Evolutionary conservation across 2,888 invertebrate genomes (phyloP), one percentile per base, ranked within the genome.

Genomic region (Phengaris arion): DNA sequence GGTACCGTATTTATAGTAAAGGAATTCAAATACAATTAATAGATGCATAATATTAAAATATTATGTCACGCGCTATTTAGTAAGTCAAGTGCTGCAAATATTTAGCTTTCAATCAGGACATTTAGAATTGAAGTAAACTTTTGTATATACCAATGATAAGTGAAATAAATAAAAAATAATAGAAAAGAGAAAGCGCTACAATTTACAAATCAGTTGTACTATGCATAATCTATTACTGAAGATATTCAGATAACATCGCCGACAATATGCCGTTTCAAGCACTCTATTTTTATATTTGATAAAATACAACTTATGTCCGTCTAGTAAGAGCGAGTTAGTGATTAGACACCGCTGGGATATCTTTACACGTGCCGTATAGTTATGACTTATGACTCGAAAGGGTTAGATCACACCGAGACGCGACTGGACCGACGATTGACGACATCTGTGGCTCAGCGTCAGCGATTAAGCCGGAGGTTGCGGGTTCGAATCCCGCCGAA

Each of bases 311-410:
- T 59, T 22, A 22, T 22, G 59, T 22, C 22, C 46, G 35, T 68
- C 68, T 68, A 68, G 68, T 68, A 35, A 35, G 68, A 68, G 68
- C 45, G 7, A 46, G 46, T 68, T 68, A 68, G 35, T 46, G 68
- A 45, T 8, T n/a, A 59, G 46, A 9, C 15, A 46, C 8, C 48
- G 48, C 35, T 35, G 35, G 35, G 35, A 35, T 45, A 46, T 46
- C 45, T 68, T 68, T 68, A 68, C 68, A 68, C 68, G 68, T 68
- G 68, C 6, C 15, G 15, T 35, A 35, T 48, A 48, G 48, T 48
- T 35, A 4, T 35, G 35, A 35, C 35, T 35, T 35, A 4, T 35
- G 35, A 35, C 35, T 35, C 35, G 3, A 35, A 35, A 35, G 22
- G 22, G 22, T 22, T 22, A 35, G 35, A 3, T 35, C 35, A 35